These are phyloP conservation scores for Aurelia sp. DNA, from an alignment of 30 jellyfish, hydroid and myxozoan species.

Conservation along the genomic window DNA sequence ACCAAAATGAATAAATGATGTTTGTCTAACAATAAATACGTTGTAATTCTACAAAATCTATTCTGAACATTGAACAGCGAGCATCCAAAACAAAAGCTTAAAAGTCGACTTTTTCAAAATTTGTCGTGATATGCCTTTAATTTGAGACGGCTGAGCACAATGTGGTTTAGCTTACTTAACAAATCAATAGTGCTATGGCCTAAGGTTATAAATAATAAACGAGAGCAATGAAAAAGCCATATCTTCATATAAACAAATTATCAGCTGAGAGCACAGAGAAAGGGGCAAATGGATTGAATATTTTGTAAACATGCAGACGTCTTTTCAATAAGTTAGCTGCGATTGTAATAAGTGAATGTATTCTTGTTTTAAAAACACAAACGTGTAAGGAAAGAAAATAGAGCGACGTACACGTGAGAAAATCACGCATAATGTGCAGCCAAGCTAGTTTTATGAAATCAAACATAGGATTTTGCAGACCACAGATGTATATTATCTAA, in stretches of 20 bases:
- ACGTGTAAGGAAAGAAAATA: slow-evolving; percentile 21
- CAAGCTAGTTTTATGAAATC: no score
- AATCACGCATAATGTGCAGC: neutral
- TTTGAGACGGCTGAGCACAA: slow-evolving; percentile 45
- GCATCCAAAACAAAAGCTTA: slow-evolving; percentile 45
- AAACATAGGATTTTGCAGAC: no score
- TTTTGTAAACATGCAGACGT: slow-evolving; percentile 33
- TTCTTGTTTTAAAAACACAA: slow-evolving; percentile 38
- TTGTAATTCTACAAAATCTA: slow-evolving; percentile 28
- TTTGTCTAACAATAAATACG: slow-evolving; percentile 22
- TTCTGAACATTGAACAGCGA: slow-evolving; percentile 46
- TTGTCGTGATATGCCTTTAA: slow-evolving; percentile 59
- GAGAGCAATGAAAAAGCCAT: slow-evolving; percentile 26
- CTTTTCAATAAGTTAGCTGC: slow-evolving; percentile 41
- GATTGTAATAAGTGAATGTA: slow-evolving; percentile 53
- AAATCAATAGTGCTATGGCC: slow-evolving; percentile 8
- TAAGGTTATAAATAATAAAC: slow-evolving; percentile 20
- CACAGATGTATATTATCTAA: no score
- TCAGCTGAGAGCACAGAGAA: slow-evolving; percentile 41
- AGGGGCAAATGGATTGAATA: slow-evolving; percentile 45
- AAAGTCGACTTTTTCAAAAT: slow-evolving; percentile 22
- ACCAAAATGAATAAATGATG: slow-evolving; percentile 60
- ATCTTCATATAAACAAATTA: slow-evolving; percentile 48
- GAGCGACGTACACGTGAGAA: slow-evolving; percentile 1
- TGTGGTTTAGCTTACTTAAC: slow-evolving; percentile 38